These are phyloP conservation scores for Noctua fimbriata DNA, from an alignment of 2,888 invertebrate species.

Conservation along the genomic window DNA sequence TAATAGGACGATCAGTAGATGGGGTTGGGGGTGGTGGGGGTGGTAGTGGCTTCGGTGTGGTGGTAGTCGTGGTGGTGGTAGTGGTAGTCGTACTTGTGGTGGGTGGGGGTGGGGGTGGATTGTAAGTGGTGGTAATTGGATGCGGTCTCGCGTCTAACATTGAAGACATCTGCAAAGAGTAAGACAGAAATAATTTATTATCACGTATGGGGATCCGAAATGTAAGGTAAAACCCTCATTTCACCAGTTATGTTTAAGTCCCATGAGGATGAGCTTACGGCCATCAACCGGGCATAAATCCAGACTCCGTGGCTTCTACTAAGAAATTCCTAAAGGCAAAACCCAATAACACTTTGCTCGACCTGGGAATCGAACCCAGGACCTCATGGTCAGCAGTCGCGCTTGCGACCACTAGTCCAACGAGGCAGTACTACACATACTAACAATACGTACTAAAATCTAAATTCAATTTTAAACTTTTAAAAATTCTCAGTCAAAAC, in stretches of 20 bases:
- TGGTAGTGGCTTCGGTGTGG: conserved; percentile 10
- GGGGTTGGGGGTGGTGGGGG: not conserved
- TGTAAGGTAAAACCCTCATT: not conserved
- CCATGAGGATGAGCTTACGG: not conserved
- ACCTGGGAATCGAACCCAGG: not conserved
- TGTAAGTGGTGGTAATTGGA: conserved; percentile 7
- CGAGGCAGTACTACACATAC: not conserved
- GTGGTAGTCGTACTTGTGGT: not conserved
- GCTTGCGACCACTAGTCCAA: not conserved
- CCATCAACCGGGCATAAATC: not conserved
- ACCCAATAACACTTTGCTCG: not conserved
- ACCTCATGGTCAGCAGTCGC: not conserved
- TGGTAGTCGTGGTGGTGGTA: conserved; percentile 21
- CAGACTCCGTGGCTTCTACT: not conserved
- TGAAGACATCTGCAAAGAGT: conserved; percentile 45
- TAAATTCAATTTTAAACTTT: not conserved
- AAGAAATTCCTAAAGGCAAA: not conserved
- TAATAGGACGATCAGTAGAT: not conserved
- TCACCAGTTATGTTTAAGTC: not conserved
- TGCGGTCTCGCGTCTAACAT: conserved; percentile 22
- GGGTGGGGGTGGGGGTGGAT: conserved; percentile 1
- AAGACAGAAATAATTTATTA: not conserved
- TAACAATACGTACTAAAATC: not conserved
- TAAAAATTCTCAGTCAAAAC: not conserved
- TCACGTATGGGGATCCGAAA: not conserved